Conservation (phyloP, 2,113 vertebrate genomes). For the Coregonus clupeaformis region DNA sequence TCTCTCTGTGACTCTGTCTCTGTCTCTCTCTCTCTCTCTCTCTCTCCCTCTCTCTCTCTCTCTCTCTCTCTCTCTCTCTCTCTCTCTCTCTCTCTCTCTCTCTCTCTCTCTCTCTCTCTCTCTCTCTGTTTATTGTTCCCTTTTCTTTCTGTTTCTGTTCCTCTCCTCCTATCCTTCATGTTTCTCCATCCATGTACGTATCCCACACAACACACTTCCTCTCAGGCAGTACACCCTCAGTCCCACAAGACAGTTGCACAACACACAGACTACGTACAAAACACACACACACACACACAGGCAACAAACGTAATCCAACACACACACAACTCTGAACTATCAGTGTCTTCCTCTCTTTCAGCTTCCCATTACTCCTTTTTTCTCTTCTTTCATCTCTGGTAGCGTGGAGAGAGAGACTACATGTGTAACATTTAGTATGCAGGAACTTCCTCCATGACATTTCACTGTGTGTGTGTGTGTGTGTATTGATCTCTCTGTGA, state of each 20-base stretch:
- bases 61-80: conserved; percentile 1
- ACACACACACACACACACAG: neutral
- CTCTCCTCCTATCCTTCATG: neutral
- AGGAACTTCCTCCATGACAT: conserved; percentile 6
- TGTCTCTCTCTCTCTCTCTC: neutral
- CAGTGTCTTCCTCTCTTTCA: neutral
- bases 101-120: neutral
- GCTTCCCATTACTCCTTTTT: conserved; percentile 8
- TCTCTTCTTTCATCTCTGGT: conserved; percentile 9
- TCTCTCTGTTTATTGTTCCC: neutral
- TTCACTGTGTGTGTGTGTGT: neutral
- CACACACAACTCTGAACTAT: conserved; percentile 10
- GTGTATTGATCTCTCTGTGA: neutral
- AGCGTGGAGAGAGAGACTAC: conserved; percentile 32
- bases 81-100: neutral
- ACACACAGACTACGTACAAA: neutral
- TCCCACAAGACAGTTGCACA: neutral
- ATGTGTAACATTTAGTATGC: conserved; percentile 27
- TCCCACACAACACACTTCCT: conserved; percentile 65
- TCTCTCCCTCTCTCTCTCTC: too few species aligned
- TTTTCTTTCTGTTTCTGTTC: neutral
- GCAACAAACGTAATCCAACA: neutral
- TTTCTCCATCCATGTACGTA: conserved; percentile 50
- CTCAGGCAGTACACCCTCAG: conserved; percentile 53
- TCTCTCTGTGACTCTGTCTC: too few species aligned